Percentiles rank a stretch among this genome's conserved stretches.
Evolutionary conservation across 1,140 invertebrate genomes (phyloP).

Genomic region (Tetragonula clypearis): DNA sequence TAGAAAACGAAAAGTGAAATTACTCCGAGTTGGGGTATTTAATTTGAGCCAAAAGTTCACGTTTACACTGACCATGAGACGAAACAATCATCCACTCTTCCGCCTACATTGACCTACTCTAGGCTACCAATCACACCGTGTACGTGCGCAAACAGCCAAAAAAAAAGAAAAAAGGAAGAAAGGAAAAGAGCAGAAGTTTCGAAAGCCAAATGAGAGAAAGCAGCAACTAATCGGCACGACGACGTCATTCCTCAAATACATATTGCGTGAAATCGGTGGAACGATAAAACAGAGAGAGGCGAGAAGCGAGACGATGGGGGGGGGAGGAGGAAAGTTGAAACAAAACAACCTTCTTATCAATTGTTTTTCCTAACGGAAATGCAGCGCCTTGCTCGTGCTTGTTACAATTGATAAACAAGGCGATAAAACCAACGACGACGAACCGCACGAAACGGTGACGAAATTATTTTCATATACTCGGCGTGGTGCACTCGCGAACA

Average conservation of each 20-base stretch:
- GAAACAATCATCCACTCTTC: too few relatives aligned
- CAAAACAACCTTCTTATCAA: constrained; percentile 48
- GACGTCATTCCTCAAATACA: neutral
- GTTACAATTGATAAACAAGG: constrained; percentile 38
- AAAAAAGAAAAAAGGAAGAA: too few relatives aligned
- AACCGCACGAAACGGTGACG: constrained; percentile 30
- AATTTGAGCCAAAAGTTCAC: too few relatives aligned
- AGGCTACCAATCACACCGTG: neutral
- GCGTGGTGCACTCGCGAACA: neutral
- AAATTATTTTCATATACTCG: constrained; percentile 37
- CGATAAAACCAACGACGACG: too few relatives aligned
- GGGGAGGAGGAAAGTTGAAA: too few relatives aligned
- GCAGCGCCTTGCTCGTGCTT: constrained; percentile 14
- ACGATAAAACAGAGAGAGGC: constrained; percentile 3
- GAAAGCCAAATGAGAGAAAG: neutral
- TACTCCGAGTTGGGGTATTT: too few relatives aligned
- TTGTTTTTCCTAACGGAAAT: constrained; percentile 54
- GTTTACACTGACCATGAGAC: too few relatives aligned
- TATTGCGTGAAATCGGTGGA: constrained; percentile 21
- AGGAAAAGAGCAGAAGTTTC: neutral
- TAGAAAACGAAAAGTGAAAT: too few relatives aligned
- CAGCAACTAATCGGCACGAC: neutral
- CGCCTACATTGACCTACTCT: neutral
- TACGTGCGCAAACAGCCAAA: neutral
- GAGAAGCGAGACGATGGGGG: neutral